These are phyloP conservation scores for Melanotaenia duboulayi DNA, from an alignment of 2,113 vertebrate species.

Conservation along the genomic window DNA sequence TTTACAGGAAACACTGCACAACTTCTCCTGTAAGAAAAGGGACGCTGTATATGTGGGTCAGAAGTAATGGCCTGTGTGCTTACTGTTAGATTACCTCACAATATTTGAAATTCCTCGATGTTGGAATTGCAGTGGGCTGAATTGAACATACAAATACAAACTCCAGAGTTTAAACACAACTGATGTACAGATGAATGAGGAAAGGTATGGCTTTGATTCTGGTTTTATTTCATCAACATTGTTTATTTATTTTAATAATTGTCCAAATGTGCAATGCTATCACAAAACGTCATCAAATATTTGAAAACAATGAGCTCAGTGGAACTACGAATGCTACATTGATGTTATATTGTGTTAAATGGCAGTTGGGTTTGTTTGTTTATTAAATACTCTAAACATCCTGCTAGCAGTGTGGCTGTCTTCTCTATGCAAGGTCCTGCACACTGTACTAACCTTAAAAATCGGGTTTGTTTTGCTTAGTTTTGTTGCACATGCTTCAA, in stretches of 20 bases:
- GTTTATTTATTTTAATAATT: not conserved
- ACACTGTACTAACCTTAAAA: too few species aligned
- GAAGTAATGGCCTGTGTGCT: not conserved
- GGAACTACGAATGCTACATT: too few species aligned
- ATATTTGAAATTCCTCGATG: not conserved
- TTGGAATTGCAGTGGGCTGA: not conserved
- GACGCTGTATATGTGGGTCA: not conserved
- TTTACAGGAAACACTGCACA: not conserved
- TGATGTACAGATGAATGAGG: not conserved
- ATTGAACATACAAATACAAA: constrained; percentile 7
- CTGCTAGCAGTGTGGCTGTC: too few species aligned
- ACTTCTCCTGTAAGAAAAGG: constrained; percentile 4
- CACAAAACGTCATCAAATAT: not conserved
- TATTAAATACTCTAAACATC: too few species aligned
- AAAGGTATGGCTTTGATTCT: not conserved
- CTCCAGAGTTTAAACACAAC: not conserved
- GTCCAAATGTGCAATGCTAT: not conserved
- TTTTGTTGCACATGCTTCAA: too few species aligned
- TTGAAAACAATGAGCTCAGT: too few species aligned
- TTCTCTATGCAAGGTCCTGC: too few species aligned
- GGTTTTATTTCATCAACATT: constrained; percentile 15
- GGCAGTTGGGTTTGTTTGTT: too few species aligned
- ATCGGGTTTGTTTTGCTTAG: too few species aligned
- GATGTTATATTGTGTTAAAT: too few species aligned
- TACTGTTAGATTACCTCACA: constrained; percentile 19